Conservation (phyloP, 2,797 vertebrate genomes). For the Catharus ustulatus region DNA sequence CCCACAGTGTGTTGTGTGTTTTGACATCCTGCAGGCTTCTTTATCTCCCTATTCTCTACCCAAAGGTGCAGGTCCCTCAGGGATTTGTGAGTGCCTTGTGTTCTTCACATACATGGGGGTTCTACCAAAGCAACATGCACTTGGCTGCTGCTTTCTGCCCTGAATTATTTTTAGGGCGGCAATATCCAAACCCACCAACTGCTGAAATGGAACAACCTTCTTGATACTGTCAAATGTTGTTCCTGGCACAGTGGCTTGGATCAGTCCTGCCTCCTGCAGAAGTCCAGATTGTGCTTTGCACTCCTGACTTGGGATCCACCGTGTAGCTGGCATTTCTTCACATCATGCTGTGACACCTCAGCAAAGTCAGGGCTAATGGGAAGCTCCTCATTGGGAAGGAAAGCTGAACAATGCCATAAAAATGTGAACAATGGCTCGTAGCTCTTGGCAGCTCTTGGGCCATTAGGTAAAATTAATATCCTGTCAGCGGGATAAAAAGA, state of each 20-base stretch:
- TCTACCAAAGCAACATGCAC: neutral
- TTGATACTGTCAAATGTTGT: neutral
- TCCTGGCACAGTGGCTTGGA: neutral
- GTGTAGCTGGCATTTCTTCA: neutral
- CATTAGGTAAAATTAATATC: slow-evolving; percentile 16
- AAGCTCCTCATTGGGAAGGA: neutral
- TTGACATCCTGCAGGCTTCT: neutral
- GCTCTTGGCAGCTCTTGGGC: neutral
- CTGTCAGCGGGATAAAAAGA: neutral
- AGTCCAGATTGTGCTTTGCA: neutral
- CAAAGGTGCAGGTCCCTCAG: neutral
- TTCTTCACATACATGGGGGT: neutral
- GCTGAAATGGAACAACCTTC: neutral
- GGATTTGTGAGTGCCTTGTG: neutral
- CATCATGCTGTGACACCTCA: neutral
- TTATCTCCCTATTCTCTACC: fast-evolving
- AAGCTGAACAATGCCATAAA: neutral
- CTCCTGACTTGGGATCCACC: neutral
- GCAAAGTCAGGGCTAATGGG: neutral
- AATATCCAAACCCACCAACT: neutral
- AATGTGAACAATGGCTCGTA: neutral
- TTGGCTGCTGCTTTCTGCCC: neutral
- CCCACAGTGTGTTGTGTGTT: neutral
- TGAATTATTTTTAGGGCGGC: neutral
- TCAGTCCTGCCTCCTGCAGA: neutral